These are phyloP conservation scores for Chironex yamaguchii DNA, from an alignment of 30 jellyfish, hydroid and myxozoan genomes.

Conservation along the genomic window DNA sequence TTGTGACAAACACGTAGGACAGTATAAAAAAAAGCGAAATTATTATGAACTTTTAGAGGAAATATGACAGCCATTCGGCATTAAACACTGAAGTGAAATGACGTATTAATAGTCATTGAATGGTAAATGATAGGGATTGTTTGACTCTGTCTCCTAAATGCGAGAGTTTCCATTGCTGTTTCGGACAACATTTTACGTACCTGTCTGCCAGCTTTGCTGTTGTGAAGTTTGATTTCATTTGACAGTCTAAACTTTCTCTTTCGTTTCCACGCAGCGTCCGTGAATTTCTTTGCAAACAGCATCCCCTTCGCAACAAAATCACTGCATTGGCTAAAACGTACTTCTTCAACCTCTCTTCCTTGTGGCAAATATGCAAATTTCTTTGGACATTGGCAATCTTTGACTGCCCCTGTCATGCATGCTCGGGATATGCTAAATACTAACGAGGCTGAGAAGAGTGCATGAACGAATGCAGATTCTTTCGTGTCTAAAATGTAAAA, in stretches of 20 bases:
- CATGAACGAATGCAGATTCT: constrained; percentile 84
- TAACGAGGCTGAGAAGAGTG: constrained; percentile 76
- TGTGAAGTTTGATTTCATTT: constrained; percentile 77
- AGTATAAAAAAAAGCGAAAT: too few species aligned
- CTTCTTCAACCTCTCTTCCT: constrained; percentile 42
- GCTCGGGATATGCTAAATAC: constrained; percentile 75
- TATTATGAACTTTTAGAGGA: too few species aligned
- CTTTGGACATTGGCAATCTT: constrained; percentile 77
- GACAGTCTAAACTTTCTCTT: constrained; percentile 45
- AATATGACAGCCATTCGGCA: too few species aligned
- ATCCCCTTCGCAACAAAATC: constrained; percentile 65
- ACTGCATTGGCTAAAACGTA: constrained; percentile 71
- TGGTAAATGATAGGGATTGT: too few species aligned
- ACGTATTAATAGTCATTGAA: too few species aligned
- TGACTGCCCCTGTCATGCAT: constrained; percentile 66
- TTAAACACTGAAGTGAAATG: too few species aligned
- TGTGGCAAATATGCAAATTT: constrained; percentile 66
- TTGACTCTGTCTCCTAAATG: too few species aligned
- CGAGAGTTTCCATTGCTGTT: too few species aligned
- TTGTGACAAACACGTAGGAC: too few species aligned
- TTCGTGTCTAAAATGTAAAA: constrained; percentile 59
- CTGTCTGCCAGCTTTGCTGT: constrained; percentile 77
- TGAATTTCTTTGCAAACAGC: constrained; percentile 56
- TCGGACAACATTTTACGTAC: too few species aligned
- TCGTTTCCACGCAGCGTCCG: constrained; percentile 68